phyloP scores from a whole-genome alignment of 2,797 vertebrate genomes.

The Delichon dasypus region DNA sequence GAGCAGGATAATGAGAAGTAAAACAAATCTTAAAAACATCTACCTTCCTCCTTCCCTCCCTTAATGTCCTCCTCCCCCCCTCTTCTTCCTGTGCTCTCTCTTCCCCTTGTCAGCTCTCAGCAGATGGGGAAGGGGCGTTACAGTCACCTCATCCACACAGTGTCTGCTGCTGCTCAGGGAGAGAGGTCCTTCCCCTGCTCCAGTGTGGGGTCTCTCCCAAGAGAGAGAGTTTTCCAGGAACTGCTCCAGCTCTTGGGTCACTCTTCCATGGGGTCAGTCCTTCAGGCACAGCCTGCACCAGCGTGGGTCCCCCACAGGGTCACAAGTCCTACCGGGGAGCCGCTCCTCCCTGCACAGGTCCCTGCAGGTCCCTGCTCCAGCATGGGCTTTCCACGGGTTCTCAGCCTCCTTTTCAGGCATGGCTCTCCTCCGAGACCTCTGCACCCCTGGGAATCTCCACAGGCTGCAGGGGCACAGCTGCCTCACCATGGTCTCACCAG shows the following conservation, averaged over 20 bases:
- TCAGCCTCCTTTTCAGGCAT: neutral
- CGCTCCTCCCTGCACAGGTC: neutral
- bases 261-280: neutral
- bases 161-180: neutral
- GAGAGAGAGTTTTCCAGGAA: rapidly evolving
- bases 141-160: neutral
- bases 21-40: neutral
- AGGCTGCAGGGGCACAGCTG: neutral
- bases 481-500: neutral
- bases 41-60: too few relatives aligned
- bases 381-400: neutral
- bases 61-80: rapidly evolving
- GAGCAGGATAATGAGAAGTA: neutral
- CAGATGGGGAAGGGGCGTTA: neutral
- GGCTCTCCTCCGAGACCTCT: neutral
- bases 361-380: neutral
- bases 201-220: neutral
- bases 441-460: rapidly evolving
- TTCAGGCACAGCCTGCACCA: neutral
- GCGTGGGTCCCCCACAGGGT: neutral
- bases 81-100: neutral
- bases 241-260: neutral
- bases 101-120: neutral
- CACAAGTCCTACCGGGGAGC: neutral
- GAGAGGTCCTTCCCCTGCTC: neutral